A percentile compares a stretch with the other conserved stretches of the same genome.
phyloP scores from a whole-genome alignment of 2,797 vertebrate genomes.

The Poeciliopsis turneri region DNA sequence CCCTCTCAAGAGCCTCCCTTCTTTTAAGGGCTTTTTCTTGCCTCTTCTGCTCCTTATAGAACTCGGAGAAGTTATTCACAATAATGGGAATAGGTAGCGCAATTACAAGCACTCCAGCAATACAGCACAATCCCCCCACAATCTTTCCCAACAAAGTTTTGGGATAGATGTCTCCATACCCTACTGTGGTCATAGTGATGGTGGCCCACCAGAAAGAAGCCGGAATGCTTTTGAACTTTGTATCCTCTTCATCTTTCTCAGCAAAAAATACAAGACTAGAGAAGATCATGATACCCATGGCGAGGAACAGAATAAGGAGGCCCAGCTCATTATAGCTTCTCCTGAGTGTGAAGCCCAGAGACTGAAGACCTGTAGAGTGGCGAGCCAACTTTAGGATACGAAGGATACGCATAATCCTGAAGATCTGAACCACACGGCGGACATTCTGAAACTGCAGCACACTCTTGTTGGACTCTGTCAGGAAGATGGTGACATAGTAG shows the following conservation, averaged over 20 bases:
- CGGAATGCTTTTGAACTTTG: constrained; percentile 99
- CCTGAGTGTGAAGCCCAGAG: constrained; percentile 94
- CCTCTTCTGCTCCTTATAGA: constrained; percentile 99
- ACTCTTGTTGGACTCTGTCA: constrained; percentile 99
- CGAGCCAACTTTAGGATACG: constrained; percentile 96
- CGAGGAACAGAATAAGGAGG: constrained; percentile 95
- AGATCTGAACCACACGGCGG: constrained; percentile 96
- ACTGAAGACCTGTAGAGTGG: constrained; percentile 97
- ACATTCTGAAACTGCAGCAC: constrained; percentile 99
- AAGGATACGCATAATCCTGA: constrained; percentile 98
- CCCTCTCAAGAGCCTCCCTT: constrained; percentile 95
- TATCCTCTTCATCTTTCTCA: constrained; percentile 98
- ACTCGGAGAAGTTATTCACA: constrained; percentile 99
- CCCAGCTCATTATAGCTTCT: constrained; percentile 98
- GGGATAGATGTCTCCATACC: constrained; percentile 98
- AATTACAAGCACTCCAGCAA: constrained; percentile 97
- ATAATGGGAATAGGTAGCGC: constrained; percentile 98
- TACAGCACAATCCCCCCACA: constrained; percentile 97
- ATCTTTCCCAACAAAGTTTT: constrained; percentile 98
- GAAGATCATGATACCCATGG: constrained; percentile 99
- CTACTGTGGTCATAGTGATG: constrained; percentile 99
- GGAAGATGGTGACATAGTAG: constrained; percentile 97
- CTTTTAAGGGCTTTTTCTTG: constrained; percentile 98
- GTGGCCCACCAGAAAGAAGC: constrained; percentile 99
- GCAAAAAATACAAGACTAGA: constrained; percentile 99